Evolutionary conservation across 2,113 vertebrate species (phyloP).

Genomic region (Phalacrocorax carbo): DNA sequence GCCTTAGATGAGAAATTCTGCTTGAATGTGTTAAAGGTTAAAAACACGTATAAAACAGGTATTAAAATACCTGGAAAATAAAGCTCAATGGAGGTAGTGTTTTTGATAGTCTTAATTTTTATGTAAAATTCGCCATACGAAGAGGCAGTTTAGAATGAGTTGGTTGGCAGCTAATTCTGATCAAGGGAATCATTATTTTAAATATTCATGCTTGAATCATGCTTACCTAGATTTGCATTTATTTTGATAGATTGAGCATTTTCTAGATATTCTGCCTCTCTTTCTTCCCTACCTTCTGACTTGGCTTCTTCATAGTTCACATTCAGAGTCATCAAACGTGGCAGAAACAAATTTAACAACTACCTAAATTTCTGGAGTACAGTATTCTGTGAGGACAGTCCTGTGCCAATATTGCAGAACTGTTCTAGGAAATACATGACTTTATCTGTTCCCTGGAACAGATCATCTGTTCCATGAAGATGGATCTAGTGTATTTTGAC

Average conservation of each 20-base stretch:
- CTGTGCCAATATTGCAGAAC: not conserved
- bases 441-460: not conserved
- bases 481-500: not conserved
- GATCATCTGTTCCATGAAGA: not conserved
- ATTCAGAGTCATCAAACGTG: not conserved
- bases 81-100: not conserved
- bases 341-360: not conserved
- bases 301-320: not conserved
- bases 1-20: not conserved
- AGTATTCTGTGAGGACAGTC: not conserved
- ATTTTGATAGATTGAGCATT: not conserved
- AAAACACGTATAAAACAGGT: not conserved
- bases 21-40: not conserved
- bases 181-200: not conserved
- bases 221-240: not conserved
- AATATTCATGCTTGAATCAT: not conserved
- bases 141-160: not conserved
- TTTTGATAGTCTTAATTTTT: not conserved
- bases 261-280: not conserved
- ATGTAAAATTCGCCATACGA: not conserved
- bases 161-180: not conserved
- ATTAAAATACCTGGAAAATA: not conserved
- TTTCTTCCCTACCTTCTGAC: not conserved
- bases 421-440: not conserved
- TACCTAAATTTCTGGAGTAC: not conserved